Evolutionary conservation across 2,888 invertebrate genomes (phyloP).

Genomic region (Campopleginae sp.): DNA sequence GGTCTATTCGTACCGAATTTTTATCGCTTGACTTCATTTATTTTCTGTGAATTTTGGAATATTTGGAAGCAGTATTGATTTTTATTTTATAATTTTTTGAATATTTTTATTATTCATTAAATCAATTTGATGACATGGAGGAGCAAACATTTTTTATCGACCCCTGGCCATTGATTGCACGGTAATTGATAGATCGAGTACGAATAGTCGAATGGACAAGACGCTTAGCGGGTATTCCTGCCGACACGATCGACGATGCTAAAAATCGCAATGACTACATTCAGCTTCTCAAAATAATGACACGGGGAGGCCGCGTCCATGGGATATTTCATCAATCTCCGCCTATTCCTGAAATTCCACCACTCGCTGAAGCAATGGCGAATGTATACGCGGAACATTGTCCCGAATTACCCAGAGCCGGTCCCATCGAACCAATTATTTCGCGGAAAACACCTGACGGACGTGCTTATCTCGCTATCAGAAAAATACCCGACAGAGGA

Average conservation of each 20-base stretch:
- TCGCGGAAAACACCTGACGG: slow-evolving; percentile 86
- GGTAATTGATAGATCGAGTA: slow-evolving; percentile 83
- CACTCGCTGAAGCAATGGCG: slow-evolving; percentile 85
- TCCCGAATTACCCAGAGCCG: slow-evolving; percentile 85
- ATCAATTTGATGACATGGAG: not conserved
- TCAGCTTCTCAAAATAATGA: slow-evolving; percentile 85
- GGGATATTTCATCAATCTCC: slow-evolving; percentile 85
- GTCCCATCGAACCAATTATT: slow-evolving; percentile 85
- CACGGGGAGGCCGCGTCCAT: slow-evolving; percentile 84
- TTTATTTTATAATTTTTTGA: not conserved
- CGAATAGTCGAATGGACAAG: slow-evolving; percentile 85
- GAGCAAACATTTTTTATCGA: not conserved
- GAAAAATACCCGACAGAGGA: slow-evolving; percentile 85
- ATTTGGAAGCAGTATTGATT: not conserved
- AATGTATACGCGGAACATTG: slow-evolving; percentile 76
- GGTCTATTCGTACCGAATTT: not conserved
- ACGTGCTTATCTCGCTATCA: slow-evolving; percentile 85
- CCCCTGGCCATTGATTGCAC: not conserved
- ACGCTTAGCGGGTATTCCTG: slow-evolving; percentile 84
- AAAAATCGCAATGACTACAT: slow-evolving; percentile 85
- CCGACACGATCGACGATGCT: slow-evolving; percentile 83
- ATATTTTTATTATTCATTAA: not conserved
- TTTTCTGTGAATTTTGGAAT: not conserved
- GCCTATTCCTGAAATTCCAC: slow-evolving; percentile 82
- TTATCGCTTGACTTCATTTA: not conserved